Conservation (phyloP, 64 coral and sea anemone genomes). For the Actinia equina region DNA sequence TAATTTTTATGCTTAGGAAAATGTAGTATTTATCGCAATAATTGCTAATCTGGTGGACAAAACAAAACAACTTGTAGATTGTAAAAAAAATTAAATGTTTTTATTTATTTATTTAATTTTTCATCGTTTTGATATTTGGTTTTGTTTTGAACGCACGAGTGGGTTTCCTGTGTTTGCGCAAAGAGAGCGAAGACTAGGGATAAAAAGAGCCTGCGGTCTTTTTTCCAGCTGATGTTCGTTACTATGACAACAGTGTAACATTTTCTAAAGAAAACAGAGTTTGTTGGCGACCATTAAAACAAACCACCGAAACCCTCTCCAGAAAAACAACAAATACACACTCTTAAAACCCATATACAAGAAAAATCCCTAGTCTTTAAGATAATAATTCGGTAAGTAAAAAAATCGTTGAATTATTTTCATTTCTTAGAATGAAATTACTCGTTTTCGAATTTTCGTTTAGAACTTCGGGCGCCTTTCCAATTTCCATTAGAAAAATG, state of each 20-base stretch:
- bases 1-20: too few relatives aligned
- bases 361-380: neutral
- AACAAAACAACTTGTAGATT: too few relatives aligned
- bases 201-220: neutral
- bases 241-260: constrained; percentile 1
- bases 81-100: too few relatives aligned
- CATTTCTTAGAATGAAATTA: neutral
- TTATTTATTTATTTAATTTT: too few relatives aligned
- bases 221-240: neutral
- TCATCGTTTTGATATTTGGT: too few relatives aligned
- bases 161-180: neutral
- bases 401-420: neutral
- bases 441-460: neutral
- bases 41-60: too few relatives aligned
- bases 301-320: neutral
- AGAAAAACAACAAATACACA: neutral
- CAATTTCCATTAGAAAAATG: neutral
- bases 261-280: neutral
- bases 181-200: neutral
- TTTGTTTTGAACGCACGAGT: neutral
- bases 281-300: constrained; percentile 21
- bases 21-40: too few relatives aligned
- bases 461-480: neutral
- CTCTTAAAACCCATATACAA: neutral
- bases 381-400: neutral